Evolutionary conservation across 2,888 invertebrate genomes (phyloP).

Genomic region (Drosophila parthenogenetica): DNA sequence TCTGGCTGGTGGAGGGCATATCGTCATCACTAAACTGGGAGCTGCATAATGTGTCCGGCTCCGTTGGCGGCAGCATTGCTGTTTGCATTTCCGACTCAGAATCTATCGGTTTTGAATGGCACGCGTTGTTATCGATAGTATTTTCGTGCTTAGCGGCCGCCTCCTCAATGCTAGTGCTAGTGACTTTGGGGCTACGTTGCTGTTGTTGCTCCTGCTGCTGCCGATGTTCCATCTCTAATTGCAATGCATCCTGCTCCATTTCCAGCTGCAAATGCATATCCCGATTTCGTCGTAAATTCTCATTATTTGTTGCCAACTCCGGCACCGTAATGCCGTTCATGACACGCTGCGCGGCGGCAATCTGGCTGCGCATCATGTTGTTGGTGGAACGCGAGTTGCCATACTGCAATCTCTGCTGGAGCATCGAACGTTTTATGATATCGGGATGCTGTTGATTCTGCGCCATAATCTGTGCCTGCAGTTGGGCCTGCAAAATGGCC

Average conservation of each 20-base stretch:
- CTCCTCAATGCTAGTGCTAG: background rate
- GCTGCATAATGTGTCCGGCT: background rate
- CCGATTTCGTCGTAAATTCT: background rate
- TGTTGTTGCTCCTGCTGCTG: background rate
- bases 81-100: conserved; percentile 44
- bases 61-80: conserved; percentile 23
- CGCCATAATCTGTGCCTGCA: background rate
- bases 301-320: conserved; percentile 1
- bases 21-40: conserved; percentile 21
- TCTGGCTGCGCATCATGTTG: conserved; percentile 54
- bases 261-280: background rate
- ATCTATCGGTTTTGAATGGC: conserved; percentile 1
- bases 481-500: background rate
- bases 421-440: conserved; percentile 45
- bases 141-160: background rate
- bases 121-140: background rate
- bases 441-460: conserved; percentile 25
- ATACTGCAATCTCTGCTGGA: conserved; percentile 59
- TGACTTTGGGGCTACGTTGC: background rate
- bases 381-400: conserved; percentile 65
- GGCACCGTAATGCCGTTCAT: conserved; percentile 13
- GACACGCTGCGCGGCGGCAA: conserved; percentile 30
- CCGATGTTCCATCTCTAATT: conserved; percentile 12
- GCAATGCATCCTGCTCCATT: no score
- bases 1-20: conserved; percentile 44